Conservation (phyloP, 2,888 invertebrate genomes). For the Cosmorhoe ocellata region DNA sequence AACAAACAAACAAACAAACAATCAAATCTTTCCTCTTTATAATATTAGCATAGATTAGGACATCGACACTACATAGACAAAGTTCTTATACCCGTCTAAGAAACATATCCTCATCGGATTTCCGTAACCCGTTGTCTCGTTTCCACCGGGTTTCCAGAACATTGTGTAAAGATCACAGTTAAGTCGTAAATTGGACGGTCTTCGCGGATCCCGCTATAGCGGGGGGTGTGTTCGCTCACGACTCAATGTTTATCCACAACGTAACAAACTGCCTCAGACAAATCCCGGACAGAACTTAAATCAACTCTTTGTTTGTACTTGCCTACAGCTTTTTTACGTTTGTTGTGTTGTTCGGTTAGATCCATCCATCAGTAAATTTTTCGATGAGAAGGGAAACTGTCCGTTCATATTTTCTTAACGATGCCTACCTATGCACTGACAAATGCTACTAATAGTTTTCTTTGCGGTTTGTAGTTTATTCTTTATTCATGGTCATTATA, state of each 20-base stretch:
- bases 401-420: too few species aligned
- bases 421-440: too few species aligned
- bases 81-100: too few species aligned
- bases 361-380: too few species aligned
- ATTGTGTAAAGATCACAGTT: slow-evolving; percentile 63
- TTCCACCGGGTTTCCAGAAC: slow-evolving; percentile 15
- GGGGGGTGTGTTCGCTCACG: slow-evolving; percentile 71
- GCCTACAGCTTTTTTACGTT: background rate
- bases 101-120: slow-evolving; percentile 2
- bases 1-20: too few species aligned
- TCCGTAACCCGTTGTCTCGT: background rate
- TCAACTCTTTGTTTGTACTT: slow-evolving; percentile 38
- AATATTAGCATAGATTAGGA: too few species aligned
- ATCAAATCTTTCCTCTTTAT: too few species aligned
- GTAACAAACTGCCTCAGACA: slow-evolving; percentile 69
- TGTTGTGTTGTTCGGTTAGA: background rate
- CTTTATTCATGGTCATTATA: too few species aligned
- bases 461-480: too few species aligned
- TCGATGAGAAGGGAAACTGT: too few species aligned
- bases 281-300: slow-evolving; percentile 58
- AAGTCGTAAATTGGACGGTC: slow-evolving; percentile 68
- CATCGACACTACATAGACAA: too few species aligned
- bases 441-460: too few species aligned
- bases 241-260: slow-evolving; percentile 75
- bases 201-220: slow-evolving; percentile 65